A percentile compares a stretch with the other conserved stretches of the same genome.
Conservation (phyloP, 2,797 vertebrate genomes). For the Eutrigla gurnardus region DNA sequence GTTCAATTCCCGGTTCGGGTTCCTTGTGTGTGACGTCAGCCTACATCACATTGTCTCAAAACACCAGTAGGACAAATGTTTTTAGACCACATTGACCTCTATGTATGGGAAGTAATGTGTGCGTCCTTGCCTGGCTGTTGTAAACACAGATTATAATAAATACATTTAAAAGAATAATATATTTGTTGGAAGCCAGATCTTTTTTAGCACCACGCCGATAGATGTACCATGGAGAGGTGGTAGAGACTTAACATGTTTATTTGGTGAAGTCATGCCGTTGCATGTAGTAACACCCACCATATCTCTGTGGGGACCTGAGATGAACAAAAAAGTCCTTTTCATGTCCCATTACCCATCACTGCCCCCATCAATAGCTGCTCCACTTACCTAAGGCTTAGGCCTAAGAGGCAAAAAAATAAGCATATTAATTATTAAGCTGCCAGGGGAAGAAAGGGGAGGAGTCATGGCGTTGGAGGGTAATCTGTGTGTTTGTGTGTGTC, state of each 20-base stretch:
- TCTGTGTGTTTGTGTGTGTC: slow-evolving; percentile 55
- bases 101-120: slow-evolving; percentile 16
- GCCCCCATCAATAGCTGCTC: slow-evolving; percentile 70
- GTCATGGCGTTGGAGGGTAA: slow-evolving; percentile 50
- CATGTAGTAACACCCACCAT: slow-evolving; percentile 50
- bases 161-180: neutral
- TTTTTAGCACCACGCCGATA: slow-evolving; percentile 16
- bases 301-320: slow-evolving; percentile 59
- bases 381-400: slow-evolving; percentile 61
- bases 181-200: neutral
- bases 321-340: slow-evolving; percentile 67
- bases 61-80: slow-evolving; percentile 8
- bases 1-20: too few species aligned
- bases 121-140: slow-evolving; percentile 17
- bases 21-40: neutral
- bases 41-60: slow-evolving; percentile 4
- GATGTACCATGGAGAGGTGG: slow-evolving; percentile 6
- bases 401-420: slow-evolving; percentile 76
- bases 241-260: slow-evolving; percentile 6
- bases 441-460: slow-evolving; percentile 60
- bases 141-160: slow-evolving; percentile 21
- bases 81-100: slow-evolving; percentile 32
- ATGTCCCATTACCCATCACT: slow-evolving; percentile 77
- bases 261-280: slow-evolving; percentile 40
- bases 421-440: slow-evolving; percentile 81